Evolutionary conservation across 2,888 invertebrate genomes (phyloP), one percentile per base, ranked within the genome.

Genomic region (Ennomos erosarius): DNA sequence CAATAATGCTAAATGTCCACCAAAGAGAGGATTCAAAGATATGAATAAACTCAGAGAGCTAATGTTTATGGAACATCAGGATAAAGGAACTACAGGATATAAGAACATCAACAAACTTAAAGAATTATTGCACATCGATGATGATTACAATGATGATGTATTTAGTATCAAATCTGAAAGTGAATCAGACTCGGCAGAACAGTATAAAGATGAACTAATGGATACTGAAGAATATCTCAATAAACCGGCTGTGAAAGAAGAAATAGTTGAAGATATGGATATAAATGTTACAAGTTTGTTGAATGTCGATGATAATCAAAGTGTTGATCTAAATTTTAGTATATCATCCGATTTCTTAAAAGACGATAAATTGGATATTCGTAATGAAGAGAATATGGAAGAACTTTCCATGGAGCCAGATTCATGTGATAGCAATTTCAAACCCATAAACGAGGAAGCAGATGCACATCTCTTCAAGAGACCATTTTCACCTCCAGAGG

Each of bases 401-500:
- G 49, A 26, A 26, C 6, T 26, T 5, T 26, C 26, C 3, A 26
- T 6, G 6, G 26, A 26, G 26, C 6, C 26, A 26, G 5, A 26
- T 26, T 26, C 6, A 26, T 26, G 5, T 26, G 26, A 26, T 26
- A 26, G 26, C 6, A 3, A 2, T 16, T 16, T 16, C 3, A 26
- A 26, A 26, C 26, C 26, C 1, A 4, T 26, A 4, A 26, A 26
- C 26, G 39, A 58, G 12, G 16, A 40, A 9, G 40, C 59, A 12
- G 59, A n/a, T n/a, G n/a, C n/a, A n/a, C n/a, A 64, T 11, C 48
- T 55, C 1, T 62, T 64, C 40, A 67, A 64, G 53, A 53, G 50
- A 26, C 68, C 68, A 9, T 36, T 52, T n/a, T 55, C 65, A n/a
- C 68, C 68, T 8, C 55, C 56, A 1, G 55, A 58, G 37, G 39